Base-by-base conservation (phyloP, 2,888 invertebrate species). In the Linnaemya vulpina region DNA sequence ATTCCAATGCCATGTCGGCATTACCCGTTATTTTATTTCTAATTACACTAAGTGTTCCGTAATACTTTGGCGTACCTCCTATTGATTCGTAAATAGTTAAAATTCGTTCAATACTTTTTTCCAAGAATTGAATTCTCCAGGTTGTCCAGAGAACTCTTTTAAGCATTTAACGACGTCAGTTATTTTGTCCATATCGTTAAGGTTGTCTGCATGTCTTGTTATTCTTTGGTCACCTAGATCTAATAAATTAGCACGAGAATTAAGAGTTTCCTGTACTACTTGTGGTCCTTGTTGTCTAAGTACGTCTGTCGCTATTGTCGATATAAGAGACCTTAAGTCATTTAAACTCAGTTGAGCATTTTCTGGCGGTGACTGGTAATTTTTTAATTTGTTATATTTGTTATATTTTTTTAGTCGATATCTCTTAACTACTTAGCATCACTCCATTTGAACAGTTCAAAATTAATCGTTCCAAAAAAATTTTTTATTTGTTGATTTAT, bases 11-110 rank as follows among this genome's bases (percentile, higher is more conserved):
- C n/a, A n/a, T 13, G 43, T 43, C 43, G 43, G 43, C 43, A 43
- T 43, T 43, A 11, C 43, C 13, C 13, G 43, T 43, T 43, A 62
- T 62, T 62, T 62, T 62, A 17, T 40, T 62, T 43, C 84, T 58
- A n/a, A 70, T 58, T 1, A n/a, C 49, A 25, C 25, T 75, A 7
- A 75, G 25, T 35, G 75, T 81, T 4, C 58, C 81, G 13, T 40
- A 74, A 46, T 81, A 67, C 15, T 15, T 67, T 5, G 67, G 51
- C 25, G 51, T 65, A 30, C 35, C 67, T 17, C 25, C 51, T 5
- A 13, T 62, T 2, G 38, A 30, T 15, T 73, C 67, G 15, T 76
- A 84, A 43, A 84, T 74, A 53, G 43, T 43, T 43, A 43, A 43
- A 43, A 43, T 43, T 43, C 11, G 7, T 43, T 43, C 5, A 43